Evolutionary conservation across 2,113 vertebrate species (phyloP).

Genomic region (Eubucco bourcierii): DNA sequence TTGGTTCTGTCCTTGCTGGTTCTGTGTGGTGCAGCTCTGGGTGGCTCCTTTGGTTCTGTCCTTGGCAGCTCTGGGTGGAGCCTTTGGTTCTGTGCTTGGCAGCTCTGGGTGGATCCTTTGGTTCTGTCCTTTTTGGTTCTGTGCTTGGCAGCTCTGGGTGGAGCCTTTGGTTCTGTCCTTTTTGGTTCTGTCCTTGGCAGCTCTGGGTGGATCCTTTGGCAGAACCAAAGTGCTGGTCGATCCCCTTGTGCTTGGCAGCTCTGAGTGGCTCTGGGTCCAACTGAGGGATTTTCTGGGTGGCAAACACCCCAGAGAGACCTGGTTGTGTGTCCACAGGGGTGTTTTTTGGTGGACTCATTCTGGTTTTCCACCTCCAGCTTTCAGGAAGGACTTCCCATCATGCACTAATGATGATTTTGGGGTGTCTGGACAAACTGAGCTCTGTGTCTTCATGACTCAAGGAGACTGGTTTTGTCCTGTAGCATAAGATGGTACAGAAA

Average conservation of each 20-base stretch:
- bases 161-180: no score
- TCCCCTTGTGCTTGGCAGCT: not conserved
- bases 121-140: no score
- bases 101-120: no score
- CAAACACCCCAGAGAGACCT: not conserved
- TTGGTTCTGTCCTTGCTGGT: no score
- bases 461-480: not conserved
- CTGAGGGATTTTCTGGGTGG: not conserved
- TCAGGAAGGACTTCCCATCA: fast-evolving
- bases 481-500: not conserved
- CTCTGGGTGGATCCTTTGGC: not conserved
- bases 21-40: no score
- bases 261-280: not conserved
- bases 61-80: no score
- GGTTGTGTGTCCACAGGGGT: not conserved
- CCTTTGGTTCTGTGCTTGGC: no score
- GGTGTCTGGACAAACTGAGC: not conserved
- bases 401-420: not conserved
- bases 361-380: not conserved
- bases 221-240: fast-evolving
- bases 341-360: fast-evolving
- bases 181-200: no score
- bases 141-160: no score
- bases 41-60: no score
- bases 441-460: not conserved